phyloP scores from a whole-genome alignment of 1,140 invertebrate genomes.

The Spodoptera litura region DNA sequence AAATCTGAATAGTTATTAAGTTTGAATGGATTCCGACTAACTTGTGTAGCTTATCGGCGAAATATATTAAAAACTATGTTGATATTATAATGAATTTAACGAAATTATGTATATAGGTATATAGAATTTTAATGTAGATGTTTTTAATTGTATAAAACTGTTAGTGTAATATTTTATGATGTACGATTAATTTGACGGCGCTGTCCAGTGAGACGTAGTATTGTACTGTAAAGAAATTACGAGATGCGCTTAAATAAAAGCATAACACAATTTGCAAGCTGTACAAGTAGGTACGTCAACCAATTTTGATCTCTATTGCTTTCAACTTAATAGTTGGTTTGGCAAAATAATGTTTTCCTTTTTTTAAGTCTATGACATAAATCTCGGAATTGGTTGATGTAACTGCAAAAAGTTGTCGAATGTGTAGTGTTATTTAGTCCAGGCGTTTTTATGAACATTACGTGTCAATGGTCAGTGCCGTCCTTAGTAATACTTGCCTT shows the following conservation, averaged over 20 bases:
- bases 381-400: too few relatives aligned
- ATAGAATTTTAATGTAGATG: constrained; percentile 44
- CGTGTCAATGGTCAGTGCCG: constrained; percentile 45
- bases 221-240: not conserved
- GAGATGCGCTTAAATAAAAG: too few relatives aligned
- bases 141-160: constrained; percentile 53
- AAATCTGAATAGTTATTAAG: constrained; percentile 59
- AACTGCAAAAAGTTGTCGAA: not conserved
- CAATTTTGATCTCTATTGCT: too few relatives aligned
- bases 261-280: too few relatives aligned
- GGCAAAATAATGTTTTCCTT: too few relatives aligned
- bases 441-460: not conserved
- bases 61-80: constrained; percentile 55
- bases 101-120: constrained; percentile 65
- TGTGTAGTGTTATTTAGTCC: not conserved
- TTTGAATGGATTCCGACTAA: constrained; percentile 35
- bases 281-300: too few relatives aligned
- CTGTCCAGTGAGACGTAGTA: constrained; percentile 29
- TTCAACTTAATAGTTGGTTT: too few relatives aligned
- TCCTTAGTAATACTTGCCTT: constrained; percentile 79
- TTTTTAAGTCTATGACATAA: too few relatives aligned
- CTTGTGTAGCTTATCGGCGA: constrained; percentile 47
- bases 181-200: constrained; percentile 2
- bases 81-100: constrained; percentile 64
- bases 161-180: constrained; percentile 37